A percentile compares a stretch with the other conserved stretches of the same genome.
Conservation (phyloP, 1,140 invertebrate genomes). For the Micrasema minimum region DNA sequence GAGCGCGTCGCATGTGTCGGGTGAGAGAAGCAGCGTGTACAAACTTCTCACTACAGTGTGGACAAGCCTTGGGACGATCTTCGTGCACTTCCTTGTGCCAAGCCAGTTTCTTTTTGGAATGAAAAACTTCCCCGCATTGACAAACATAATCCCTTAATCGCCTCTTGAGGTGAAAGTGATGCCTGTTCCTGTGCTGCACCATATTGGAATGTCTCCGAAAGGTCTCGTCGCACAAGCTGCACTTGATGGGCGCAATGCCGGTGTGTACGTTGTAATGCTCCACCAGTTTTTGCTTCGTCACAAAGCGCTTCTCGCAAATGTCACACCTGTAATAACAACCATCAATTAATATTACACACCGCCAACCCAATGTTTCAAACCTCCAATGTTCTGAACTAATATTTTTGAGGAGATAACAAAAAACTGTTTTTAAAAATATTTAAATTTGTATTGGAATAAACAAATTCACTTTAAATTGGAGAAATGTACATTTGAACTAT, state of each 20-base stretch:
- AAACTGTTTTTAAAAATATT: no score
- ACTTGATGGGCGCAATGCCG: conserved; percentile 81
- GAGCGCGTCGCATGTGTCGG: conserved; percentile 82
- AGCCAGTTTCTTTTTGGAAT: conserved; percentile 81
- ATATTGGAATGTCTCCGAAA: conserved; percentile 87
- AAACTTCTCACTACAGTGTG: conserved; percentile 85
- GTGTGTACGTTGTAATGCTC: conserved; percentile 87
- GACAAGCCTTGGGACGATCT: conserved; percentile 83
- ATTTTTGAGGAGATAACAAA: no score
- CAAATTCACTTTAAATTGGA: no score
- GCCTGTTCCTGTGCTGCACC: conserved; percentile 82
- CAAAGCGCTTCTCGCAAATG: conserved; percentile 83
- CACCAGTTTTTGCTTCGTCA: conserved; percentile 79
- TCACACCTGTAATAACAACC: conserved; percentile 69
- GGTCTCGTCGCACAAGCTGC: conserved; percentile 82
- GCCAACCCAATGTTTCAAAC: no score
- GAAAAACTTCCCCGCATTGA: conserved; percentile 83
- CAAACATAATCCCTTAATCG: conserved; percentile 77
- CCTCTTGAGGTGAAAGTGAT: conserved; percentile 74
- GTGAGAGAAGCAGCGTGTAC: conserved; percentile 84
- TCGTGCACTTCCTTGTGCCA: conserved; percentile 90
- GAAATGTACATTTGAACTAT: no score
- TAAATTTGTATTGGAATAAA: no score
- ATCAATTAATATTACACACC: no score
- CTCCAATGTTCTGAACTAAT: no score